These are phyloP conservation scores for Bombus superbus DNA, from an alignment of 1,140 invertebrate species.

Conservation along the genomic window DNA sequence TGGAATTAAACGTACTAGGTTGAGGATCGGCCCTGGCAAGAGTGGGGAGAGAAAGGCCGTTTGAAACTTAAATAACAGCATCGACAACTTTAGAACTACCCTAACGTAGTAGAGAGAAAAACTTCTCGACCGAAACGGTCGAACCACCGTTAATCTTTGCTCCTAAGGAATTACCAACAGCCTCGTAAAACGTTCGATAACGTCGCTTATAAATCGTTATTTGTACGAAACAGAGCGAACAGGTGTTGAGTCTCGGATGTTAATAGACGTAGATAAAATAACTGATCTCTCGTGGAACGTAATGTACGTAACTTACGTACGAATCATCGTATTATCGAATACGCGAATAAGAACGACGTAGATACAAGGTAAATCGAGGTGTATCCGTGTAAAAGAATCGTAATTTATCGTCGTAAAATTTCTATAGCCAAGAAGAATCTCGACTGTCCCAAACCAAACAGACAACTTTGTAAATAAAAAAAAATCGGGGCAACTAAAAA, in stretches of 20 bases:
- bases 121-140: neutral
- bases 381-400: too few species aligned
- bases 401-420: too few species aligned
- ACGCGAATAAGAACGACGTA: too few species aligned
- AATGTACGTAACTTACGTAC: too few species aligned
- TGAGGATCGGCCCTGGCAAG: neutral
- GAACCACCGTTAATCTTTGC: neutral
- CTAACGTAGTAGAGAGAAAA: neutral
- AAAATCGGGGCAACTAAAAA: too few species aligned
- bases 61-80: slow-evolving; percentile 54
- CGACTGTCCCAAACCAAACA: too few species aligned
- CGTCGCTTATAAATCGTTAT: neutral
- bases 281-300: neutral
- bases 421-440: too few species aligned
- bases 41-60: neutral
- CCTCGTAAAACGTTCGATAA: neutral
- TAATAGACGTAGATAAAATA: neutral
- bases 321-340: too few species aligned
- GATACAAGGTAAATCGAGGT: too few species aligned
- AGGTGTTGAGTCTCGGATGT: neutral
- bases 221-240: neutral
- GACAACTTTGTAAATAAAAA: too few species aligned
- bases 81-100: slow-evolving; percentile 46
- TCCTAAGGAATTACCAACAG: slow-evolving; percentile 20
- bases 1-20: slow-evolving; percentile 41